A percentile compares a stretch with the other conserved stretches of the same genome.
Evolutionary conservation across 2,797 vertebrate species (phyloP).

Genomic region (Platyrinchus mystaceus): DNA sequence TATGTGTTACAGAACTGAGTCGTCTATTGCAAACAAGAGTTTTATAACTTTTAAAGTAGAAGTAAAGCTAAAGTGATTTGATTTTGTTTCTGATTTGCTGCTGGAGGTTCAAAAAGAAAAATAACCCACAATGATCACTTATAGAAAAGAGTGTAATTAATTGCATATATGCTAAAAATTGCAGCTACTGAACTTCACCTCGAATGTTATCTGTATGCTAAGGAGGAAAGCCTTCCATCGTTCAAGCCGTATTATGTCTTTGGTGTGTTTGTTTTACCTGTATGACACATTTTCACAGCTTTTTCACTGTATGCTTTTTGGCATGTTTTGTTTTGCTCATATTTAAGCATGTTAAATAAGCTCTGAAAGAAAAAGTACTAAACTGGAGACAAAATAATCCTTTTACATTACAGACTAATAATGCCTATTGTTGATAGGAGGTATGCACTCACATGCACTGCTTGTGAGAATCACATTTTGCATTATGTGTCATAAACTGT

Average conservation of each 20-base stretch:
- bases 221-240: background rate
- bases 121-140: background rate
- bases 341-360: slow-evolving; percentile 40
- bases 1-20: background rate
- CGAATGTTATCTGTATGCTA: background rate
- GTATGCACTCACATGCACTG: background rate
- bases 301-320: background rate
- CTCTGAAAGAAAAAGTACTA: background rate
- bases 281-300: background rate
- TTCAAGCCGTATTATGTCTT: background rate
- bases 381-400: slow-evolving; percentile 16
- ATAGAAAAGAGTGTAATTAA: background rate
- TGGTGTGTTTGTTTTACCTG: background rate
- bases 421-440: background rate
- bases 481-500: slow-evolving; percentile 23
- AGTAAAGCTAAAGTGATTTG: background rate
- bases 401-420: slow-evolving; percentile 1
- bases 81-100: background rate
- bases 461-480: background rate
- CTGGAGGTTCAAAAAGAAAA: slow-evolving; percentile 2
- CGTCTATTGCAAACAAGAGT: background rate
- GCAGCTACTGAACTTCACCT: background rate
- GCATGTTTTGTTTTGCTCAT: background rate
- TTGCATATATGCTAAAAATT: background rate
- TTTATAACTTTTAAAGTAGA: background rate